These are phyloP conservation scores for Glossophaga mutica DNA, from an alignment of 2,797 vertebrate genomes.

Conservation along the genomic window DNA sequence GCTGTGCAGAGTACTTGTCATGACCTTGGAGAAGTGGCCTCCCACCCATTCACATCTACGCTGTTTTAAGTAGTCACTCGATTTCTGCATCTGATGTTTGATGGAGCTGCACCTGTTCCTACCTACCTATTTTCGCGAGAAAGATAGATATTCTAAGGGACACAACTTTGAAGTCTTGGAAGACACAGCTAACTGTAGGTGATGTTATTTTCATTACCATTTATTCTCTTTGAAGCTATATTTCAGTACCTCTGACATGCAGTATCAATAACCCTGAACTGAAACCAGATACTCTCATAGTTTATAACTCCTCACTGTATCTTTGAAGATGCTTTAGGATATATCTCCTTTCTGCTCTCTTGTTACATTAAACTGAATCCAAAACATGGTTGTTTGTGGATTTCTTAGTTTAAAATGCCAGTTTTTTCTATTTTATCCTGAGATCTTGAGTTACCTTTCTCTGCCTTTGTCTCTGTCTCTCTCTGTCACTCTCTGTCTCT, in stretches of 20 bases:
- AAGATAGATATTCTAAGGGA: background rate
- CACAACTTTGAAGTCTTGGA: background rate
- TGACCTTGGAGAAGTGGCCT: background rate
- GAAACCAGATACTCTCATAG: background rate
- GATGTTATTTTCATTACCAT: background rate
- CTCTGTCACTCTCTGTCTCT: background rate
- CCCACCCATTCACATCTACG: background rate
- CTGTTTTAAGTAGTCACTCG: background rate
- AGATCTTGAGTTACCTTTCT: background rate
- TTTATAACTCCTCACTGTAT: background rate
- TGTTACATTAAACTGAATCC: background rate
- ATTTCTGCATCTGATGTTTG: background rate
- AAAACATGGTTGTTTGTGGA: background rate
- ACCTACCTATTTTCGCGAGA: background rate
- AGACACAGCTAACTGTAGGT: background rate
- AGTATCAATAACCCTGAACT: background rate
- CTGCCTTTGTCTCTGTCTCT: fast-evolving
- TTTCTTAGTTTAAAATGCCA: background rate
- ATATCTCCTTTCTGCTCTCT: background rate
- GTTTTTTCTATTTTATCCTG: background rate
- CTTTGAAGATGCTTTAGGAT: background rate
- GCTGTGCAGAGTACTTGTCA: background rate
- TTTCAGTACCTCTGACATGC: background rate
- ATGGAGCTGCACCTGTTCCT: background rate
- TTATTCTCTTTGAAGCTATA: background rate